These are phyloP conservation scores for Caloenas nicobarica DNA, from an alignment of 2,113 vertebrate genomes.

Conservation along the genomic window DNA sequence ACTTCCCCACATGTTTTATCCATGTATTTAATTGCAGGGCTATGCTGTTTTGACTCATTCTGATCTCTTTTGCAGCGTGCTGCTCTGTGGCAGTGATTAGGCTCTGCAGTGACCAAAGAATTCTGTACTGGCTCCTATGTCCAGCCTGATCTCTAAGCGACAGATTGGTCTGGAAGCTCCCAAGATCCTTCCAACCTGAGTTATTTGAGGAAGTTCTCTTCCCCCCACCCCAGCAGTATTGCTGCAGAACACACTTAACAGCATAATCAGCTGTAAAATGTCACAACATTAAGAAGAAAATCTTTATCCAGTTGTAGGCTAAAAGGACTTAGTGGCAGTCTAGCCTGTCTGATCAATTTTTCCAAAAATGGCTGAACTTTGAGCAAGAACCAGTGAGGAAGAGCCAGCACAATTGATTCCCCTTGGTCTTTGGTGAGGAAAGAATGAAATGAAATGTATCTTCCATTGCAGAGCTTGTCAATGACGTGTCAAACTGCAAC, in stretches of 20 bases:
- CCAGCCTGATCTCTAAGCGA: neutral
- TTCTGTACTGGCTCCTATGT: neutral
- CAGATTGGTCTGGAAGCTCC: neutral
- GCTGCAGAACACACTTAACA: neutral
- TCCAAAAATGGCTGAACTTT: neutral
- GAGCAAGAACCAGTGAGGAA: neutral
- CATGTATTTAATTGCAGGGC: neutral
- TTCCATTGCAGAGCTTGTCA: neutral
- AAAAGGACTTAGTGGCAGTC: neutral
- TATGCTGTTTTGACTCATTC: neutral
- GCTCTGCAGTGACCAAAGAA: neutral
- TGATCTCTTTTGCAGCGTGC: neutral
- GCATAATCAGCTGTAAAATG: neutral
- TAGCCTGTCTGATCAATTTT: neutral
- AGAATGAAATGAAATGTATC: neutral
- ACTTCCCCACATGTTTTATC: neutral
- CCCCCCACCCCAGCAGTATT: neutral
- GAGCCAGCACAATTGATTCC: neutral
- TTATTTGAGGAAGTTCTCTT: neutral
- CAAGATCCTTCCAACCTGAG: neutral
- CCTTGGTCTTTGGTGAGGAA: neutral
- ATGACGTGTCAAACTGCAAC: neutral
- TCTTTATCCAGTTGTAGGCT: neutral
- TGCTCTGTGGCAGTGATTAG: neutral
- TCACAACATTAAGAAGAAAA: neutral